These are phyloP conservation scores for Scotopteryx bipunctaria DNA, from an alignment of 2,888 invertebrate species.

Conservation along the genomic window DNA sequence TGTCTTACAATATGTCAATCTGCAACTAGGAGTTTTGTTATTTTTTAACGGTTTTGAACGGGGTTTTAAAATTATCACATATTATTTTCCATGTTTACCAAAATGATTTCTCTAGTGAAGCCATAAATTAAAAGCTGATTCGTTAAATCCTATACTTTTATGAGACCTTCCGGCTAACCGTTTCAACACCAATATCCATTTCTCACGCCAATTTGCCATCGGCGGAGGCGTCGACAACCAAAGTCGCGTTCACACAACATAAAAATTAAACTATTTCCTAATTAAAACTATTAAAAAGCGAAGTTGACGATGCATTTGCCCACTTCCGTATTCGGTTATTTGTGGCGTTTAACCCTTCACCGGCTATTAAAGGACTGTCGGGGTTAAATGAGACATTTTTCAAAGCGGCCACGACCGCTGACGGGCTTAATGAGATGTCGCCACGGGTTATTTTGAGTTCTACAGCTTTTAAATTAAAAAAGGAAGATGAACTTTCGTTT, in stretches of 20 bases:
- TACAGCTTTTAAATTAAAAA: slow-evolving; percentile 44
- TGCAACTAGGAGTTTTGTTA: slow-evolving; percentile 8
- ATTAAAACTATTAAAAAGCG: slow-evolving; percentile 81
- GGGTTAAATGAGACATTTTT: slow-evolving; percentile 83
- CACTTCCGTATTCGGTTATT: slow-evolving; percentile 79
- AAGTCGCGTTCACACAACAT: slow-evolving; percentile 56
- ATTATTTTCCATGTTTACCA: neutral
- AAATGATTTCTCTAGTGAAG: slow-evolving; percentile 2
- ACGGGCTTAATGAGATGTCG: slow-evolving; percentile 81
- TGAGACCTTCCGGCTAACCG: slow-evolving; percentile 41
- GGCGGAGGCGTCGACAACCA: slow-evolving; percentile 56
- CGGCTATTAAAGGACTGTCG: slow-evolving; percentile 75
- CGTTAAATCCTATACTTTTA: slow-evolving; percentile 25
- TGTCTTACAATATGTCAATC: neutral
- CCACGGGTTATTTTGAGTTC: slow-evolving; percentile 76
- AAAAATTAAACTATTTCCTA: slow-evolving; percentile 82
- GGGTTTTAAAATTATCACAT: too few species aligned
- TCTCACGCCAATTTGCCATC: slow-evolving; percentile 74
- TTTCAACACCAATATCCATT: slow-evolving; percentile 52
- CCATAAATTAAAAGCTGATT: slow-evolving; percentile 23
- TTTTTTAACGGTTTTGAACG: neutral
- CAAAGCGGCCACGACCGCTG: slow-evolving; percentile 70
- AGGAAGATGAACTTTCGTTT: slow-evolving; percentile 47
- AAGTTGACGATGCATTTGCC: slow-evolving; percentile 59
- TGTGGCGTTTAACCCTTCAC: slow-evolving; percentile 79